Evolutionary conservation across 1,140 invertebrate genomes (phyloP).

Genomic region (Lysiphlebus fabarum): DNA sequence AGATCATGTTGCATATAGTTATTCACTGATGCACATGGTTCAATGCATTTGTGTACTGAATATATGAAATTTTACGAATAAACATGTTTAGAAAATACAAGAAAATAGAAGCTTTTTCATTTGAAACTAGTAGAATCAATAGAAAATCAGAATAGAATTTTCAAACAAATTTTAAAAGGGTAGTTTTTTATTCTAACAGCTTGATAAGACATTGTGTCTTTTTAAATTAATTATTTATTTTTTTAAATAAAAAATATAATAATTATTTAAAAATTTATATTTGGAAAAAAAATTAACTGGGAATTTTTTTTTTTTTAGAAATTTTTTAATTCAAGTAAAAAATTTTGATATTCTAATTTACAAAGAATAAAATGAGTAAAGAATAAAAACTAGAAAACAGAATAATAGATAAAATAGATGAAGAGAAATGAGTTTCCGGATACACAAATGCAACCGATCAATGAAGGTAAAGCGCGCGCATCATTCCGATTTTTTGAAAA

Average conservation of each 20-base stretch:
- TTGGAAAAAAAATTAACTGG: too few species aligned
- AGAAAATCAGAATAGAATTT: slow-evolving; percentile 44
- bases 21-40: background rate
- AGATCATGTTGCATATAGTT: background rate
- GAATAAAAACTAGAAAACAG: slow-evolving; percentile 32
- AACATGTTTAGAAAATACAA: background rate
- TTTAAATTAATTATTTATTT: slow-evolving; percentile 17
- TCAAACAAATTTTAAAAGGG: slow-evolving; percentile 35
- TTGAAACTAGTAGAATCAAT: slow-evolving; percentile 28
- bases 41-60: slow-evolving; percentile 7
- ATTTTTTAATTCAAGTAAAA: slow-evolving; percentile 3
- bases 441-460: slow-evolving; percentile 34
- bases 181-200: slow-evolving; percentile 49
- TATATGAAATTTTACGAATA: slow-evolving; percentile 2
- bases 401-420: slow-evolving; percentile 8
- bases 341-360: background rate
- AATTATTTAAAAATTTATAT: too few species aligned
- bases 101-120: background rate
- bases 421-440: slow-evolving; percentile 13
- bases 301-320: slow-evolving; percentile 21
- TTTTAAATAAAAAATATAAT: too few species aligned
- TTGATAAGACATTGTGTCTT: slow-evolving; percentile 40
- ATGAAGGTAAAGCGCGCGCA: slow-evolving; percentile 52
- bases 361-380: slow-evolving; percentile 32
- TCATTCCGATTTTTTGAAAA: slow-evolving; percentile 47